Conservation (phyloP, 1,140 invertebrate species). For the Acromyrmex charruanus region DNA sequence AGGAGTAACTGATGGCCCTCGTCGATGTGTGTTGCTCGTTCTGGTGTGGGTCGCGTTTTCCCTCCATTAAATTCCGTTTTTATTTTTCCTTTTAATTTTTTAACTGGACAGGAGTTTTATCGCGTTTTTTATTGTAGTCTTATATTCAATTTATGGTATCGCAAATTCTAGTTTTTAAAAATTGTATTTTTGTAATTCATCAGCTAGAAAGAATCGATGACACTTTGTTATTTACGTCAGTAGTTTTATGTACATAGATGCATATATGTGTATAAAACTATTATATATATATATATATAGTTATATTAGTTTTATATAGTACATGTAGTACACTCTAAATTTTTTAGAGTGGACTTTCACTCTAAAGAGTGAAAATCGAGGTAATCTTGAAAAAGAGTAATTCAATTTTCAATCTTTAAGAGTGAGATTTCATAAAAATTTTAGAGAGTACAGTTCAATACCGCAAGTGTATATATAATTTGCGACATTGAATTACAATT, state of each 20-base stretch:
- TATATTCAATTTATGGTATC: conserved; percentile 36
- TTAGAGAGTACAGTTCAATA: no score
- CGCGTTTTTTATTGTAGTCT: conserved; percentile 31
- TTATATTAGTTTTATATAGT: no score
- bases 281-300: neutral
- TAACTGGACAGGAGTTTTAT: conserved; percentile 23
- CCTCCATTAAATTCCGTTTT: conserved; percentile 8
- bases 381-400: no score
- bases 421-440: no score
- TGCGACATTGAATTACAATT: neutral
- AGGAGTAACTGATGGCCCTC: conserved; percentile 45
- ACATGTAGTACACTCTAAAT: no score
- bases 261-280: neutral
- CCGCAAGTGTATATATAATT: neutral
- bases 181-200: neutral
- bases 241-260: neutral
- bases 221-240: conserved; percentile 1
- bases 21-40: conserved; percentile 31
- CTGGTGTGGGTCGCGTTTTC: neutral
- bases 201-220: neutral
- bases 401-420: no score
- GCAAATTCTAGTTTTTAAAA: conserved; percentile 4
- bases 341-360: no score
- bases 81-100: conserved; percentile 18
- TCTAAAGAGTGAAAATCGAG: no score